These are phyloP conservation scores for Corythoichthys haematopterus DNA, from an alignment of 2,113 vertebrate species.

Conservation along the genomic window DNA sequence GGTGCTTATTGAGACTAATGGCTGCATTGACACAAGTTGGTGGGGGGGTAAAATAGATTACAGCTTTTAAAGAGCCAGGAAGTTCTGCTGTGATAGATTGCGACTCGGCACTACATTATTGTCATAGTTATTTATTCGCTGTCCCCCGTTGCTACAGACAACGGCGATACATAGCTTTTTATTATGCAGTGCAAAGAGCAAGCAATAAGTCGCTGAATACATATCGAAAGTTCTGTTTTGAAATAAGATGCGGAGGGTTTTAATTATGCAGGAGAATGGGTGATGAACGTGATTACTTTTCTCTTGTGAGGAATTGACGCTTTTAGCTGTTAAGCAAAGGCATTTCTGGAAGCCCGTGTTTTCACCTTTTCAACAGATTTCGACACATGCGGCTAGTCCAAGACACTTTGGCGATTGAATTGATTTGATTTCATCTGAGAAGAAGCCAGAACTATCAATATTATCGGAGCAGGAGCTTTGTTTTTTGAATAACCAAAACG, in stretches of 20 bases:
- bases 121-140: slow-evolving; percentile 48
- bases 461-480: neutral
- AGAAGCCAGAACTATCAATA: neutral
- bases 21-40: slow-evolving; percentile 29
- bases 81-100: slow-evolving; percentile 49
- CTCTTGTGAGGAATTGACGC: slow-evolving; percentile 36
- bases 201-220: slow-evolving; percentile 10
- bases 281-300: slow-evolving; percentile 40
- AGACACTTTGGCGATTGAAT: neutral
- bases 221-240: slow-evolving; percentile 16
- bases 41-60: slow-evolving; percentile 53
- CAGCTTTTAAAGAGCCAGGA: slow-evolving; percentile 40
- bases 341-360: neutral
- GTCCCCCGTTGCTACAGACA: slow-evolving; percentile 27
- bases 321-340: slow-evolving; percentile 12
- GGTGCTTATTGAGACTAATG: slow-evolving; percentile 63
- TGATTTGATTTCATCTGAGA: slow-evolving; percentile 10
- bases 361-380: no score
- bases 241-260: slow-evolving; percentile 23
- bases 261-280: slow-evolving; percentile 28
- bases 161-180: slow-evolving; percentile 6
- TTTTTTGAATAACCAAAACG: neutral
- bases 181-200: slow-evolving; percentile 20
- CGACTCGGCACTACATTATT: slow-evolving; percentile 39
- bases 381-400: neutral